Base-by-base conservation (phyloP, 2,797 vertebrate genomes). In the Potorous gilbertii region DNA sequence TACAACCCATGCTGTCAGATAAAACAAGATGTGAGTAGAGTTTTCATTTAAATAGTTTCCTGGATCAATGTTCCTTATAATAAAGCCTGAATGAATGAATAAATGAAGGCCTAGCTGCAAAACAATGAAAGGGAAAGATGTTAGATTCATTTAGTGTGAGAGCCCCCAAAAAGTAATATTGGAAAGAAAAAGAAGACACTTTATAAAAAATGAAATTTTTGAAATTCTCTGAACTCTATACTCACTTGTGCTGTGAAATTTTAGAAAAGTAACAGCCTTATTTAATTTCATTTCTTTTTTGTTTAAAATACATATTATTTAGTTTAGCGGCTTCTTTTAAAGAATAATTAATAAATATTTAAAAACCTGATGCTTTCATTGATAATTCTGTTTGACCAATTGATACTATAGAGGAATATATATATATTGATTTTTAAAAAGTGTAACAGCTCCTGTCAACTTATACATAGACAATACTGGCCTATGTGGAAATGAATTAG, bases 31-130 rank as follows among this genome's bases (percentile, higher is more conserved):
- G n/a, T n/a, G n/a, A 97, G 95, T 16, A 14, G 0, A 95, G 0
- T 1, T 55, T 74, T 94, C 93, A 14, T 90, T 31, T 55, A 66
- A 95, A 90, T 0, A 34, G 27, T 0, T 92, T 92, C 93, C 55
- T 87, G 4, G 6, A 96, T 94, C 89, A 94, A 91, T 92, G 92
- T 24, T 54, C 1, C 0, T 92, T 94, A 54, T 0, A 96, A 6
- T 3, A 97, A 59, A 94, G 56, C 96, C 59, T 87, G 40, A 11
- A 46, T 87, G 74, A 10, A 50, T 12, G 21, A 92, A 96, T 92
- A 95, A 92, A 93, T 52, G 0, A 62, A 96, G 74, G 5, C 55
- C 1, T 93, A 94, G 4, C 55, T 21, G 34, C 27, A 96, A 94
- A 95, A 96, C 0, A 90, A 31, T 55, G 29, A 90, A 34, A 5